These are phyloP conservation scores for Epinotia bilunana DNA, from an alignment of 2,888 invertebrate genomes.

Conservation along the genomic window DNA sequence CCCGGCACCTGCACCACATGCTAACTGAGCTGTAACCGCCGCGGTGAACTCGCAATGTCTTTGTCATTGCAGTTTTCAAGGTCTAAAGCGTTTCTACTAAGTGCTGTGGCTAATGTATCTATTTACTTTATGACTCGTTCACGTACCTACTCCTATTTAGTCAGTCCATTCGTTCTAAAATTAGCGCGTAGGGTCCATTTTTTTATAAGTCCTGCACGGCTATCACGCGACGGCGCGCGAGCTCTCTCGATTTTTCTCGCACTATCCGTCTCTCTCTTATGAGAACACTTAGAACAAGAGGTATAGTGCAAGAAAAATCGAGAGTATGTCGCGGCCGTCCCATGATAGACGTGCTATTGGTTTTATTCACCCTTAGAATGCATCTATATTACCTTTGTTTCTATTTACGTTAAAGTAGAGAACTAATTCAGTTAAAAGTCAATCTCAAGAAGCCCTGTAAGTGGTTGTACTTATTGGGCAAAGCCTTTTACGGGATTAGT, in stretches of 20 bases:
- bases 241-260: too few species aligned
- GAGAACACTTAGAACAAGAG: too few species aligned
- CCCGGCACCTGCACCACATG: conserved; percentile 47
- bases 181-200: background rate
- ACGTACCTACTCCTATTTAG: conserved; percentile 2
- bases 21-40: conserved; percentile 42
- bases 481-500: conserved; percentile 62
- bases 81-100: conserved; percentile 39
- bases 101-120: conserved; percentile 19
- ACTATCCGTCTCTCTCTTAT: too few species aligned
- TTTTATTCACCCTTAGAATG: background rate
- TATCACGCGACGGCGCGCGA: too few species aligned
- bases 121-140: conserved; percentile 8
- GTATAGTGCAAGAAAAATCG: too few species aligned
- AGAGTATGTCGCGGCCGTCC: too few species aligned
- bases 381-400: conserved; percentile 30
- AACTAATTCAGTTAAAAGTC: conserved; percentile 50
- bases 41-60: conserved; percentile 38
- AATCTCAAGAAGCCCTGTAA: conserved; percentile 54
- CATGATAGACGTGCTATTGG: too few species aligned
- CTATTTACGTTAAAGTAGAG: conserved; percentile 14
- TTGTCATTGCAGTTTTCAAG: conserved; percentile 44
- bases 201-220: background rate
- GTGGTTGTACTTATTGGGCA: conserved; percentile 51
- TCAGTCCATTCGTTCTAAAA: background rate